phyloP scores from a whole-genome alignment of 2,797 vertebrate species.

The Premnoplex brunnescens region DNA sequence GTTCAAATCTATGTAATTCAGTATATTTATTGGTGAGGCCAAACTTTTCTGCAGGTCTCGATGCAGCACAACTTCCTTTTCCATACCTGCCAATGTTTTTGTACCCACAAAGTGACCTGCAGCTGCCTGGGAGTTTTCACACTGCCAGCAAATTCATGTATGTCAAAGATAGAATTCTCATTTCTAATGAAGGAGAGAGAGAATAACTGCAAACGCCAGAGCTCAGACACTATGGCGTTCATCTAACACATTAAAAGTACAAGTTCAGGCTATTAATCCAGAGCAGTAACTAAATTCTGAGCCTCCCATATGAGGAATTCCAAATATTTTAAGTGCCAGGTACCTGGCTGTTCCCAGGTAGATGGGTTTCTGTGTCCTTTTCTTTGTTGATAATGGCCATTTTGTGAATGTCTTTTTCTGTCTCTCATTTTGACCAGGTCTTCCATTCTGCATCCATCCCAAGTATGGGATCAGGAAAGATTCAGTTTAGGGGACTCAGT shows the following conservation, averaged over 20 bases:
- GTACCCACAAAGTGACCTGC: not conserved
- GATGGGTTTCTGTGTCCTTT: not conserved
- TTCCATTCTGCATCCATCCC: not conserved
- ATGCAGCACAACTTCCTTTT: not conserved
- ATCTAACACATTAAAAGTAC: not conserved
- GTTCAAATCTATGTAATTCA: not conserved
- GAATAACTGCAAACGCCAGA: not conserved
- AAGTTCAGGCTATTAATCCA: not conserved
- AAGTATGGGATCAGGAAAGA: not conserved
- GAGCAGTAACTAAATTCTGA: conserved; percentile 1
- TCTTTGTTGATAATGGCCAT: not conserved
- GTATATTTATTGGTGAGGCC: not conserved
- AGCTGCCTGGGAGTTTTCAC: not conserved
- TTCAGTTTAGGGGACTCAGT: not conserved
- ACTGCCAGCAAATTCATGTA: not conserved
- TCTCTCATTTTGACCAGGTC: not conserved
- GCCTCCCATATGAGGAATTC: not conserved
- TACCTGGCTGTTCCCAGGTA: not conserved
- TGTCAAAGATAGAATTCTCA: not conserved
- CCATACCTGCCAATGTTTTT: not conserved
- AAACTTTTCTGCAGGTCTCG: not conserved
- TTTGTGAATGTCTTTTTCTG: not conserved
- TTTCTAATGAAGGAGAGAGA: not conserved
- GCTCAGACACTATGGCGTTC: not conserved
- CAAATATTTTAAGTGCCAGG: not conserved